Conservation (phyloP, 1,140 invertebrate species). For the Diploscapter pachys region DNA sequence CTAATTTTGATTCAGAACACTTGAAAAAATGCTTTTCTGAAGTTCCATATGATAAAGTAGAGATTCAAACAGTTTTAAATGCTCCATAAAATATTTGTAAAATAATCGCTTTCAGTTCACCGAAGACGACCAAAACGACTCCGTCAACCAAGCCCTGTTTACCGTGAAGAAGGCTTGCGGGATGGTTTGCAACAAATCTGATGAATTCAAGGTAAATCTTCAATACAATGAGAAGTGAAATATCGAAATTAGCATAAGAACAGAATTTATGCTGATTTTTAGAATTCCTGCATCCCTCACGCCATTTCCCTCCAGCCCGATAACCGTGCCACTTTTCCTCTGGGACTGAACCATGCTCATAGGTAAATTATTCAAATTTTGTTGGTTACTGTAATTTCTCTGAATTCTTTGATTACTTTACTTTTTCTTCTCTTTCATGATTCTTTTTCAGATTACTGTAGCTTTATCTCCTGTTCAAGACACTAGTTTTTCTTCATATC, state of each 20-base stretch:
- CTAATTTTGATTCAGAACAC: too few species aligned
- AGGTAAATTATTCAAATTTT: conserved; percentile 54
- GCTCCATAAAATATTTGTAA: too few species aligned
- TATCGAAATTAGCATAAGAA: too few species aligned
- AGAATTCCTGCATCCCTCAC: conserved; percentile 3
- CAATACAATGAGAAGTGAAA: too few species aligned
- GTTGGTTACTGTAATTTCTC: not conserved
- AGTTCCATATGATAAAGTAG: too few species aligned
- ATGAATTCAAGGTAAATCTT: conserved; percentile 44
- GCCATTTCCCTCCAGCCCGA: conserved; percentile 65
- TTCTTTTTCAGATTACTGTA: not conserved
- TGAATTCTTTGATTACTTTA: not conserved
- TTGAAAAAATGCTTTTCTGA: too few species aligned
- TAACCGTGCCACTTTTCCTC: conserved; percentile 80
- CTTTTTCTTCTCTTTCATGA: not conserved
- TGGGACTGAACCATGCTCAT: conserved; percentile 82
- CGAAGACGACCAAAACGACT: conserved; percentile 63
- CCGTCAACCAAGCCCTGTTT: conserved; percentile 51
- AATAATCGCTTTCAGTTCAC: conserved; percentile 66
- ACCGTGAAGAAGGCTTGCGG: conserved; percentile 1
- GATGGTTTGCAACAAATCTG: conserved; percentile 57
- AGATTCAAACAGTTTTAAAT: conserved; percentile 6
- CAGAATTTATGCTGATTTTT: too few species aligned
- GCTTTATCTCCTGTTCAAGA: not conserved
- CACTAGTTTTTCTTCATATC: too few species aligned